Evolutionary conservation across 2,888 invertebrate species (phyloP).

Genomic region (Drosophila villosipedis): DNA sequence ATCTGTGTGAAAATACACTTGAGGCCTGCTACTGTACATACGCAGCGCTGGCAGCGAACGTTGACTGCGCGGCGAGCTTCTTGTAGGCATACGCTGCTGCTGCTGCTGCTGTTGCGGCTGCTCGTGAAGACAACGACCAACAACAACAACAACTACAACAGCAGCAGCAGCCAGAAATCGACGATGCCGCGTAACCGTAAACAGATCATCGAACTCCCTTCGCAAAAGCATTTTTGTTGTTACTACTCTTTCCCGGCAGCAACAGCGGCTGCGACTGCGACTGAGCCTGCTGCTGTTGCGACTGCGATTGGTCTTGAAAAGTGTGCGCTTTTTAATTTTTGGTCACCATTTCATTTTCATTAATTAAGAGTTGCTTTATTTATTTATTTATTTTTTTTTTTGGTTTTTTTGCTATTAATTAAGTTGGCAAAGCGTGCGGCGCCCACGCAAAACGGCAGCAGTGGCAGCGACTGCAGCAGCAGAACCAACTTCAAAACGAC

Average conservation of each 20-base stretch:
- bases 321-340: conserved; percentile 41
- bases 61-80: conserved; percentile 31
- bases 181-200: conserved; percentile 74
- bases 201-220: conserved; percentile 84
- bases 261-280: conserved; percentile 5
- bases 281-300: conserved; percentile 14
- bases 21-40: conserved; percentile 78
- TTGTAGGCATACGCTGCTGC: conserved; percentile 38
- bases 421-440: conserved; percentile 77
- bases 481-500: conserved; percentile 44
- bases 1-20: conserved; percentile 70
- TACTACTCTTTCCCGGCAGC: conserved; percentile 13
- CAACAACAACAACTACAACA: conserved; percentile 38
- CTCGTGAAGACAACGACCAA: conserved; percentile 70
- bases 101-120: conserved; percentile 8
- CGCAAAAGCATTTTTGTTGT: conserved; percentile 25
- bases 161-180: conserved; percentile 37
- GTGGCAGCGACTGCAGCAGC: conserved; percentile 25
- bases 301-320: conserved; percentile 71
- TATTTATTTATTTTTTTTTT: neutral
- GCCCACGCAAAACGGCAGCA: conserved; percentile 63
- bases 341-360: conserved; percentile 65
- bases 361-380: conserved; percentile 66
- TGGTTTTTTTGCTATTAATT: conserved; percentile 61
- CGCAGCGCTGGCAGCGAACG: conserved; percentile 46